phyloP scores from a whole-genome alignment of 2,113 vertebrate genomes.

The Catharus bicknelli region DNA sequence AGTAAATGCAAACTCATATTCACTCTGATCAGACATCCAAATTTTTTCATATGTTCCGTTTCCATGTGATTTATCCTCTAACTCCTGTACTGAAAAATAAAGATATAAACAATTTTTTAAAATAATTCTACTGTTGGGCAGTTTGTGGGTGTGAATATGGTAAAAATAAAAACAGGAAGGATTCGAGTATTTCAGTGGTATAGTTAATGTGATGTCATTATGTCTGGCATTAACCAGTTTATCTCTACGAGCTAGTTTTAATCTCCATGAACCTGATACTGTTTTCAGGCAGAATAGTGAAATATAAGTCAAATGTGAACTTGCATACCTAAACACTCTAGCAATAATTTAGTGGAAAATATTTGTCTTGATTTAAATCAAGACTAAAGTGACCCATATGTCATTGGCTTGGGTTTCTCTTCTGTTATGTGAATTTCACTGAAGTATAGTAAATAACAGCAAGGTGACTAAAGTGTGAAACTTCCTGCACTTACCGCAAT shows the following conservation, averaged over 20 bases:
- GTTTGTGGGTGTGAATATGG: background rate
- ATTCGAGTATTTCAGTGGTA: background rate
- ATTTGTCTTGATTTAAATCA: background rate
- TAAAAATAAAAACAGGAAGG: background rate
- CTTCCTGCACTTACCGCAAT: background rate
- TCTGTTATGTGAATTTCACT: background rate
- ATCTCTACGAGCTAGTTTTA: background rate
- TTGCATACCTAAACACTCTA: background rate
- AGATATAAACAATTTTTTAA: background rate
- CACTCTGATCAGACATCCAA: background rate
- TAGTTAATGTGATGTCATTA: background rate
- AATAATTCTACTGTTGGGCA: background rate
- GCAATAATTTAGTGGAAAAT: background rate
- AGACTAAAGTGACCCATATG: accelerated
- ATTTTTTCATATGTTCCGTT: background rate
- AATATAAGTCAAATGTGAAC: background rate
- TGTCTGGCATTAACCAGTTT: background rate
- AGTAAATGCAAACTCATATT: background rate
- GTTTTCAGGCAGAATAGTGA: background rate
- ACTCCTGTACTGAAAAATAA: background rate
- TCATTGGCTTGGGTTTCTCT: background rate
- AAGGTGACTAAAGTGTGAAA: background rate
- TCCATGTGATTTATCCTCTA: background rate
- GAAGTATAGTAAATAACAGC: background rate
- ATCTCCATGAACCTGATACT: background rate